Percentiles rank a stretch among this genome's conserved stretches.
Conservation (phyloP, 2,113 vertebrate species). For the Taxidea taxus region DNA sequence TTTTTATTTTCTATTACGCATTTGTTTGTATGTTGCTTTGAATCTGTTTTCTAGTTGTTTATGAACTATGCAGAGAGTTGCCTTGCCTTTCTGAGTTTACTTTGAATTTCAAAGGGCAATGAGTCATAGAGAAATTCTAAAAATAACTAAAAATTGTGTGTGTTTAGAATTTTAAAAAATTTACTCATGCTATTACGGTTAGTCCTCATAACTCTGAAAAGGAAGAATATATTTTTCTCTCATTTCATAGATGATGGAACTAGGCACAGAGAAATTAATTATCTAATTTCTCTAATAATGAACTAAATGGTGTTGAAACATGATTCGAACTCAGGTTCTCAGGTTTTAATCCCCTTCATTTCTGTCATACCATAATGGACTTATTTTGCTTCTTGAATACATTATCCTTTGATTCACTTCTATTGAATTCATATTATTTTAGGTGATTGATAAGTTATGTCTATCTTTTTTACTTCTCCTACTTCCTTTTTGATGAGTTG, state of each 20-base stretch:
- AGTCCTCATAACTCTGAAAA: neutral
- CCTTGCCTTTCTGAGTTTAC: neutral
- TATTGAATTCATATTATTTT: constrained; percentile 7
- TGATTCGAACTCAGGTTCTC: neutral
- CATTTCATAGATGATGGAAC: neutral
- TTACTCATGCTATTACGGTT: neutral
- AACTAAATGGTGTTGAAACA: neutral
- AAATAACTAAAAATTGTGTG: neutral
- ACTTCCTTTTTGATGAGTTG: neutral
- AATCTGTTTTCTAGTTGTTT: constrained; percentile 10
- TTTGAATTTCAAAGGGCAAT: neutral
- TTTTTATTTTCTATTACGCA: neutral
- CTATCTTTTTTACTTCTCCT: neutral
- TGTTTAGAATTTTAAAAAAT: neutral
- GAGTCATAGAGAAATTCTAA: neutral
- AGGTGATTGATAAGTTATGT: neutral
- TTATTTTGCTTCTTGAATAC: neutral
- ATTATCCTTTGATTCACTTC: neutral
- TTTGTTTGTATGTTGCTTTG: neutral
- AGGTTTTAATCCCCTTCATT: neutral
- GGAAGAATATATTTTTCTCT: neutral
- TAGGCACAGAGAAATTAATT: neutral
- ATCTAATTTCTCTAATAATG: too few species aligned
- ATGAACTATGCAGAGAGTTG: neutral
- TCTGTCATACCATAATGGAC: neutral